Percentiles rank a stretch among this genome's conserved stretches.
Conservation (phyloP, 2,113 vertebrate genomes). For the Lynx canadensis region DNA sequence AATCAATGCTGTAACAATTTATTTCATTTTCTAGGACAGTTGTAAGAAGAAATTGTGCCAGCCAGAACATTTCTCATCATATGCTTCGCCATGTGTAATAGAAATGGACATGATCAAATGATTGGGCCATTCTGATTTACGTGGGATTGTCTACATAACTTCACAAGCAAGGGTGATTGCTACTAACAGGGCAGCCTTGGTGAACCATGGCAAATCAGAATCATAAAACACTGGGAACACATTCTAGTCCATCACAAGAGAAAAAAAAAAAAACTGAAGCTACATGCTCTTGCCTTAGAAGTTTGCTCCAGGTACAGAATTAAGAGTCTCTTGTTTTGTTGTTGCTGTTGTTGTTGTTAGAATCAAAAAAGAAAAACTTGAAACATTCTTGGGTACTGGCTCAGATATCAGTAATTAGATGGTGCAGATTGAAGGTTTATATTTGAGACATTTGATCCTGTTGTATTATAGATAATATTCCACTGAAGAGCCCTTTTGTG, state of each 20-base stretch:
- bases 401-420: slow-evolving; percentile 20
- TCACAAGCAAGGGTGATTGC: neutral
- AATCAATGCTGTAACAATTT: slow-evolving; percentile 15
- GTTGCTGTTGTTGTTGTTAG: neutral
- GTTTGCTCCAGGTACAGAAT: neutral
- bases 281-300: neutral
- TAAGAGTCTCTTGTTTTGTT: neutral
- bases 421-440: neutral
- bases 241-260: neutral
- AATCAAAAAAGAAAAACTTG: neutral
- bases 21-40: slow-evolving; percentile 46
- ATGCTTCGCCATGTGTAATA: neutral
- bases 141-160: neutral
- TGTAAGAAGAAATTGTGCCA: slow-evolving; percentile 12
- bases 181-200: neutral
- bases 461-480: neutral
- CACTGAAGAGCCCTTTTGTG: neutral
- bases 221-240: neutral
- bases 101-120: neutral
- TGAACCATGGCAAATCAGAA: neutral
- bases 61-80: neutral
- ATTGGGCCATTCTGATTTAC: neutral
- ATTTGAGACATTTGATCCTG: slow-evolving; percentile 19
- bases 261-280: neutral
- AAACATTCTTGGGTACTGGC: neutral